phyloP scores from a whole-genome alignment of 2,797 vertebrate genomes.

The Manis crassicaudata region DNA sequence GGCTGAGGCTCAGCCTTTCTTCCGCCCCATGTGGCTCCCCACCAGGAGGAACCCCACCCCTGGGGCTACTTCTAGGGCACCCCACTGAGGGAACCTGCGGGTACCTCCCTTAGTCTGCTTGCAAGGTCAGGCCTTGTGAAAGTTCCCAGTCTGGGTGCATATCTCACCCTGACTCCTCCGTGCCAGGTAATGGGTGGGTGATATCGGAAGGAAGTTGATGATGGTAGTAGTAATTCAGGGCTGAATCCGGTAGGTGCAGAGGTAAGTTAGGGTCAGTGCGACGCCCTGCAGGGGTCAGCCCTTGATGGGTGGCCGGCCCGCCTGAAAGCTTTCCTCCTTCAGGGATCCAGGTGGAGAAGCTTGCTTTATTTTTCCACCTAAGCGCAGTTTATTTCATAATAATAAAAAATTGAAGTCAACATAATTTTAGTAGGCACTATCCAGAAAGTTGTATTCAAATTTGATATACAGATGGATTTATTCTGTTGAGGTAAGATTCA shows the following conservation, averaged over 20 bases:
- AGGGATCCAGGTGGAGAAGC: neutral
- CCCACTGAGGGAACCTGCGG: neutral
- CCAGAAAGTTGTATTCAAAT: neutral
- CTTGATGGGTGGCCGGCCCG: rapidly evolving
- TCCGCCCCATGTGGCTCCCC: rapidly evolving
- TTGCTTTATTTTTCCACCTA: neutral
- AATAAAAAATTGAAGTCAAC: neutral
- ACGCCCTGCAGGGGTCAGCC: rapidly evolving
- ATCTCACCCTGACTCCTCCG: neutral
- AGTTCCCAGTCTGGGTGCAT: neutral
- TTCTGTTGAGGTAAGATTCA: neutral
- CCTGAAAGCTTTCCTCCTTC: neutral
- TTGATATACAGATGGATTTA: neutral
- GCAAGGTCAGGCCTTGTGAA: neutral
- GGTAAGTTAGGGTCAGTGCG: rapidly evolving
- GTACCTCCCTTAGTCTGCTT: rapidly evolving
- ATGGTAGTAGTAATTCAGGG: neutral
- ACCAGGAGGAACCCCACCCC: rapidly evolving
- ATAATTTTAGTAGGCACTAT: neutral
- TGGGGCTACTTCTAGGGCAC: neutral
- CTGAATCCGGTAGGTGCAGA: rapidly evolving
- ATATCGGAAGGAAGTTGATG: neutral
- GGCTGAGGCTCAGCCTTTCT: neutral
- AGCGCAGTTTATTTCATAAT: neutral
- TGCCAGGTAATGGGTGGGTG: rapidly evolving